Base-by-base conservation (phyloP, 2,888 invertebrate genomes). In the Thymelicus sylvestris region DNA sequence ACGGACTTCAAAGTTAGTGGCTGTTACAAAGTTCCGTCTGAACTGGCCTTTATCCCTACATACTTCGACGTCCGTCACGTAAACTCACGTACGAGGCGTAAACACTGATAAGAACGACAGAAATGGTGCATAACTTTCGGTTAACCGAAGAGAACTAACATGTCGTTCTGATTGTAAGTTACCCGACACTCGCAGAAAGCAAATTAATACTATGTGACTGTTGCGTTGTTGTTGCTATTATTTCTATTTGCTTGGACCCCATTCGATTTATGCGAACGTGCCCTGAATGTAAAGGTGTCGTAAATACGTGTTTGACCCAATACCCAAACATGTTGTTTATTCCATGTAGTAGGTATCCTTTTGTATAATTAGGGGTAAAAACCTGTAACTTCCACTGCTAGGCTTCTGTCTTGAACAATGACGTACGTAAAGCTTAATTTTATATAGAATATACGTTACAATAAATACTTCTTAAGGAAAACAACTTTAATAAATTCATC, bases 81-180 rank as follows among this genome's bases (percentile, higher is more conserved):
- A 74, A 79, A 74, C 77, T 76, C 89, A 90, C 90, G 90, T 89
- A 74, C 79, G 74, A 71, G 74, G 78, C 87, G 87, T 91, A 91
- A 91, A 90, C 80, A 83, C 83, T 86, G 85, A 87, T 90, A 84
- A 86, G 83, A 76, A 68, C 74, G 82, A 89, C 90, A 88, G 83
- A 86, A 86, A 86, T 82, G 82, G 87, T 84, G 81, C 90, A 86
- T 91, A 89, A 85, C 82, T 91, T 89, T 86, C 85, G 83, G 84
- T 91, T 90, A 91, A 73, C 47, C 72, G 72, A 74, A 74, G 74
- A 72, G 72, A 66, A 74, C 74, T 75, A 72, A 66, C 66, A 71
- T 39, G 66, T 67, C 74, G 65, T 67, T 71, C 73, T 79, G 79
- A 87, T 83, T 84, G 86, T 85, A 81, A 86, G 81, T 83, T 81